A percentile compares a stretch with the other conserved stretches of the same genome.
phyloP scores from a whole-genome alignment of 2,888 invertebrate species.

The Xestia xanthographa region DNA sequence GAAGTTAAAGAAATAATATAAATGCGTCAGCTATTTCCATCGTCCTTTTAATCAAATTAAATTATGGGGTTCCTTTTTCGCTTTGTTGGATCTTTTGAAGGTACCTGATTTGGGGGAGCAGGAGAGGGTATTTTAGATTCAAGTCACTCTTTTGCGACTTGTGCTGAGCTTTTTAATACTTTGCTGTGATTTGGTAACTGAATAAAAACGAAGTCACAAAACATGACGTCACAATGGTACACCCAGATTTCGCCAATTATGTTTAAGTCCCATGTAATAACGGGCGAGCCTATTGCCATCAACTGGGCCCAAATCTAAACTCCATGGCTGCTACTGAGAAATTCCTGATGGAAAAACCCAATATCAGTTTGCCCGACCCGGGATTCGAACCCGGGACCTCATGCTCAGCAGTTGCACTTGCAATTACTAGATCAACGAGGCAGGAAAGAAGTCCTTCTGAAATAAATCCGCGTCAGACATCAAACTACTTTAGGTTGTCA shows the following conservation, averaged over 20 bases:
- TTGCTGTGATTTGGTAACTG: not conserved
- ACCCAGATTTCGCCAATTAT: too few relatives aligned
- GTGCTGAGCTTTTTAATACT: not conserved
- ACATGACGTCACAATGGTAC: too few relatives aligned
- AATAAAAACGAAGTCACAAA: not conserved
- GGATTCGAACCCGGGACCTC: too few relatives aligned
- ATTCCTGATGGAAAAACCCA: too few relatives aligned
- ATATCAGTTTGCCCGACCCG: too few relatives aligned
- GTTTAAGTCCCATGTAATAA: too few relatives aligned
- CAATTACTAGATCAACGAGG: too few relatives aligned
- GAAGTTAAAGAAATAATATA: constrained; percentile 22
- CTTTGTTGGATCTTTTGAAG: constrained; percentile 11
- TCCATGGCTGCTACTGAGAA: too few relatives aligned
- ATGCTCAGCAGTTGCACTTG: too few relatives aligned
- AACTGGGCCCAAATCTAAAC: too few relatives aligned
- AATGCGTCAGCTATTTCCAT: constrained; percentile 12
- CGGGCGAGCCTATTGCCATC: too few relatives aligned
- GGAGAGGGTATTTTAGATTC: constrained; percentile 3
- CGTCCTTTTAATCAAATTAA: constrained; percentile 40
- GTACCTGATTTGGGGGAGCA: not conserved
- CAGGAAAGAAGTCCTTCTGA: too few relatives aligned
- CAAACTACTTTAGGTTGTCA: not conserved
- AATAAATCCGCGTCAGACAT: not conserved
- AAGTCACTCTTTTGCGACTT: not conserved
- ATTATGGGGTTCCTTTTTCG: constrained; percentile 23